Conservation (phyloP, 2,113 vertebrate species). For the Myrmecophaga tridactyla region DNA sequence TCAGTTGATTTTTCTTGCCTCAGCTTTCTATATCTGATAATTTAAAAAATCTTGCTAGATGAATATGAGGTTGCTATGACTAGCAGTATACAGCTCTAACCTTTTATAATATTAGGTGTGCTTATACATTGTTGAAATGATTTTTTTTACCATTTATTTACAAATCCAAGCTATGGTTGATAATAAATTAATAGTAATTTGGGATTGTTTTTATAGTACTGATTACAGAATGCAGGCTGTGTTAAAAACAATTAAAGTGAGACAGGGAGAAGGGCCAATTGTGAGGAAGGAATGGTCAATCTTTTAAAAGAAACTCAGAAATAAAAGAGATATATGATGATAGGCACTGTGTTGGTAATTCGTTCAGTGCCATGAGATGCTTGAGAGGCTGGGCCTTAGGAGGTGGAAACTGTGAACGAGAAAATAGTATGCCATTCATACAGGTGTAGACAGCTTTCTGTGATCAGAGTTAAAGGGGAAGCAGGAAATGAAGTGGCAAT, state of each 20-base stretch:
- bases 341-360: neutral
- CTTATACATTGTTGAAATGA: neutral
- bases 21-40: neutral
- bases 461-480: conserved; percentile 47
- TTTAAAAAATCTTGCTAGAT: neutral
- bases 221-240: neutral
- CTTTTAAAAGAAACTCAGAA: neutral
- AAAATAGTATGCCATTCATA: neutral
- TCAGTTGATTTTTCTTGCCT: too few species aligned
- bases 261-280: neutral
- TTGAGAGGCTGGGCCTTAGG: neutral
- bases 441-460: conserved; percentile 51
- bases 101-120: neutral
- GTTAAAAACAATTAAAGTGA: neutral
- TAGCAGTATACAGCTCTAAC: neutral
- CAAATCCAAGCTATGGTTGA: neutral
- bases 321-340: neutral
- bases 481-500: conserved; percentile 57
- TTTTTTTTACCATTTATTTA: neutral
- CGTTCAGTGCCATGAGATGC: neutral
- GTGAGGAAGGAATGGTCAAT: neutral
- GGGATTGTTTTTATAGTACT: neutral
- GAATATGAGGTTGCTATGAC: neutral
- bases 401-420: conserved; percentile 5
- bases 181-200: neutral